phyloP scores from a whole-genome alignment of 2,888 invertebrate genomes.

The Sylvicola cinctus region DNA sequence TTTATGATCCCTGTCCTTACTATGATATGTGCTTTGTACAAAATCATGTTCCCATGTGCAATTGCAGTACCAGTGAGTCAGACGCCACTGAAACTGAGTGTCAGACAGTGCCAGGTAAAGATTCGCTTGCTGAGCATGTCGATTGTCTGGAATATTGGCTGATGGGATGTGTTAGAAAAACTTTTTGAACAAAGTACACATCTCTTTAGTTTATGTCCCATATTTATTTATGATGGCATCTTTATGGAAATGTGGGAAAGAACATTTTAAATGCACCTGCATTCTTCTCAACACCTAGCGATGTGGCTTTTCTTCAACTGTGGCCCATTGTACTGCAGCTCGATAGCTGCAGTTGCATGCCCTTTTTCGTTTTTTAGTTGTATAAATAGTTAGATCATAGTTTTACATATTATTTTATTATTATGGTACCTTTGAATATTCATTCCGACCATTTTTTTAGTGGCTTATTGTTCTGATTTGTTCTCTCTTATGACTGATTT shows the following conservation, averaged over 20 bases:
- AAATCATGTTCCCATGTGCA: slow-evolving; percentile 33
- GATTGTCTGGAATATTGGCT: neutral
- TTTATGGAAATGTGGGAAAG: too few relatives aligned
- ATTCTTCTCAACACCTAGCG: slow-evolving; percentile 5
- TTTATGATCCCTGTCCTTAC: slow-evolving; percentile 25
- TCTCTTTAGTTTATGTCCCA: neutral
- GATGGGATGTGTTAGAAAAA: neutral
- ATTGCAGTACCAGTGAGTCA: slow-evolving; percentile 27
- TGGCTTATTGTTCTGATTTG: too few relatives aligned
- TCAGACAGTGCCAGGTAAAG: slow-evolving; percentile 39
- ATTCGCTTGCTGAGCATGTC: slow-evolving; percentile 2
- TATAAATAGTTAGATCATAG: too few relatives aligned
- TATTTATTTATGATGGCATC: too few relatives aligned
- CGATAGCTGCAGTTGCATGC: slow-evolving; percentile 10
- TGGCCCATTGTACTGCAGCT: slow-evolving; percentile 9
- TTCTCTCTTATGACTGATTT: too few relatives aligned
- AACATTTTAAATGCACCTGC: too few relatives aligned
- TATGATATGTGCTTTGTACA: slow-evolving; percentile 28
- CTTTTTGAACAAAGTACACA: neutral
- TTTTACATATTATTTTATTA: too few relatives aligned
- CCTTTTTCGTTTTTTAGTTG: too few relatives aligned
- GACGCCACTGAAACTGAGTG: slow-evolving; percentile 26
- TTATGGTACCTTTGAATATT: too few relatives aligned
- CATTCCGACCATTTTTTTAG: too few relatives aligned
- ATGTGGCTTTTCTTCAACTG: slow-evolving; percentile 7